phyloP scores from a whole-genome alignment of 2,888 invertebrate species.

The Balanococcus diminutus region DNA sequence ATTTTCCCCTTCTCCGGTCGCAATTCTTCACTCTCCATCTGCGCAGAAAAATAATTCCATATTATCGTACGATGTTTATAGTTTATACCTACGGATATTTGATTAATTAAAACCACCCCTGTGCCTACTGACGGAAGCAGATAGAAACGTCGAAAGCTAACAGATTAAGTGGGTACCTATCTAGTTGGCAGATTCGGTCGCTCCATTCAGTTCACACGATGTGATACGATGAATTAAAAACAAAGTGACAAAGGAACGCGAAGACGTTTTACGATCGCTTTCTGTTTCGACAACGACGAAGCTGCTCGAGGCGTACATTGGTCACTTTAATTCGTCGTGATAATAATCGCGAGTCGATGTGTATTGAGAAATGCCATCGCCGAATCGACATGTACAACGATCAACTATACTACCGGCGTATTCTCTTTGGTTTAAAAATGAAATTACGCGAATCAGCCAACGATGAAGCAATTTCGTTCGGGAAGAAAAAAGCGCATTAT shows the following conservation, averaged over 20 bases:
- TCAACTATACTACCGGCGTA: not conserved
- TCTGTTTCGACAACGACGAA: not conserved
- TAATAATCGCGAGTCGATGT: not conserved
- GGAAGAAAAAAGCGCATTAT: conserved; percentile 17
- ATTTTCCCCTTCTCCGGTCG: not conserved
- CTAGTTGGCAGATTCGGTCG: too few relatives aligned
- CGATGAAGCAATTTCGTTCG: conserved; percentile 9
- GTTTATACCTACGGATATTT: too few relatives aligned
- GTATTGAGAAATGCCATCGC: not conserved
- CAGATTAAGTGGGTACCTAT: too few relatives aligned
- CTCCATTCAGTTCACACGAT: too few relatives aligned
- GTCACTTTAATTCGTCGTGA: not conserved
- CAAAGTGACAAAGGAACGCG: too few relatives aligned
- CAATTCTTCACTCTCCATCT: conserved; percentile 17
- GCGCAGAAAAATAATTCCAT: too few relatives aligned
- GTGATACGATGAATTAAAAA: too few relatives aligned
- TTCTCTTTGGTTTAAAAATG: conserved; percentile 44
- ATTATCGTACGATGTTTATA: too few relatives aligned
- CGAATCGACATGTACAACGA: conserved; percentile 1
- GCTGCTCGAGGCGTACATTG: too few relatives aligned
- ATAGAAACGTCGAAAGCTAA: too few relatives aligned
- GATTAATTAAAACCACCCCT: too few relatives aligned
- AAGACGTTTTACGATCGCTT: not conserved
- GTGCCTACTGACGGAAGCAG: too few relatives aligned
- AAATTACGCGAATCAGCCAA: conserved; percentile 10